Base-by-base conservation (phyloP, 2,888 invertebrate species). In the Anthrax anthrax region DNA sequence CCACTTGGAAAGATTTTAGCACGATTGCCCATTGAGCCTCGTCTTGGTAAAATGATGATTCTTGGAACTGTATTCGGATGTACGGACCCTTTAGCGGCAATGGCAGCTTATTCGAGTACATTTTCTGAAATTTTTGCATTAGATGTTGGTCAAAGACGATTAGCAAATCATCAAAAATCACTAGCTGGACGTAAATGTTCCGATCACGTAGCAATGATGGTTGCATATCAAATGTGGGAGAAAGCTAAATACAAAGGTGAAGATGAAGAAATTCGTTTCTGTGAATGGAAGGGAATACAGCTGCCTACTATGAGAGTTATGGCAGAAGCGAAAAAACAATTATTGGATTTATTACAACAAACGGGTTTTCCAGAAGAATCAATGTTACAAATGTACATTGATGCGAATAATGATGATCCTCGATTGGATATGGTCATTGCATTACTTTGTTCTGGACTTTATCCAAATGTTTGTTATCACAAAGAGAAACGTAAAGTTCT, bases 41-140 rank as follows among this genome's bases (percentile, higher is more conserved):
- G 92, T 1, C 74, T 98, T 8, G 98, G 97, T 17, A 96, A 95
- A 71, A 95, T 95, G 89, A 82, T 95, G 77, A 85, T 98, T 32
- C 72, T 96, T 12, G 92, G 92, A n/a, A 83, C 87, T 54, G 81
- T 94, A 47, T 83, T 97, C 58, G 82, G 84, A 53, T 83, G 86
- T 51, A 94, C 91, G 0, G 95, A 95, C 63, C 84, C 95, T 0
- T 72, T 95, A 43, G 85, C 89, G 12, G 89, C 89, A 0, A 88
- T 96, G 76, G 94, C 96, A 1, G 94, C 97, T 14, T 91, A 91
- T 65, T 87, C 89, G 8, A 89, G 94, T 37, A 94, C 94, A 0
- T 92, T 94, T 67, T 91, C 92, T 0, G 94, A 97, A 69, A 88
- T 96, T 5, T 97, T 95, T 64, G 76, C 84, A 4, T 74, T 88